These are phyloP conservation scores for Champsocephalus esox DNA, from an alignment of 2,797 vertebrate genomes.

Conservation along the genomic window DNA sequence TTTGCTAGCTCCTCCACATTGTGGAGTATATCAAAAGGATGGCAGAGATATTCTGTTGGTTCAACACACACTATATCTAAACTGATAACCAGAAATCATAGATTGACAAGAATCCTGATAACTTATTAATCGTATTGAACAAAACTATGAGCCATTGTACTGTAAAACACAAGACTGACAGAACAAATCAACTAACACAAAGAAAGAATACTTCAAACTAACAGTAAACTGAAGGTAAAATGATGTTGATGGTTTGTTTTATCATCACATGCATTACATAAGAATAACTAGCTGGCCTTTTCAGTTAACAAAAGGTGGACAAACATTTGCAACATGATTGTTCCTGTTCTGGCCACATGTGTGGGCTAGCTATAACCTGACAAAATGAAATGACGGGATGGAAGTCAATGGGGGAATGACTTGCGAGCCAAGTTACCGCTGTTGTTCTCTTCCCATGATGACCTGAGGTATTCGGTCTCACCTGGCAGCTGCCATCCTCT, in stretches of 20 bases:
- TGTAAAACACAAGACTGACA: constrained; percentile 28
- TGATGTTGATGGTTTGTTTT: constrained; percentile 62
- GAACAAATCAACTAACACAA: constrained; percentile 9
- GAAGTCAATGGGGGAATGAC: constrained; percentile 86
- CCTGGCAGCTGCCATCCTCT: constrained; percentile 99
- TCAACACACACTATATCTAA: constrained; percentile 6
- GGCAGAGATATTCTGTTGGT: constrained; percentile 13
- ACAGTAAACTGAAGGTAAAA: constrained; percentile 51
- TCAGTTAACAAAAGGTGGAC: constrained; percentile 33
- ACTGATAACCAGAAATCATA: constrained; percentile 24
- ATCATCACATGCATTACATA: constrained; percentile 53
- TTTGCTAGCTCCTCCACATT: constrained; percentile 40
- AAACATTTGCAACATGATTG: constrained; percentile 53
- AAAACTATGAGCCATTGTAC: constrained; percentile 15
- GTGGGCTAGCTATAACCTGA: constrained; percentile 79
- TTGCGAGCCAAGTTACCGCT: constrained; percentile 91
- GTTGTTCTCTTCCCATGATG: constrained; percentile 90
- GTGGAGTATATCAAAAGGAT: constrained; percentile 39
- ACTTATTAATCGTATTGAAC: constrained; percentile 3
- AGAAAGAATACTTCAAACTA: constrained; percentile 26
- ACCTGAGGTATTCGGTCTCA: constrained; percentile 91
- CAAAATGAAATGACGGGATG: constrained; percentile 84
- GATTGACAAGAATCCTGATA: background rate
- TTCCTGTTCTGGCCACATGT: constrained; percentile 53
- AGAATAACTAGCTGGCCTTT: constrained; percentile 65